A percentile compares a stretch with the other conserved stretches of the same genome.
These are phyloP conservation scores for Glyphotaelius pellucidus DNA, from an alignment of 2,888 invertebrate species.

Conservation along the genomic window DNA sequence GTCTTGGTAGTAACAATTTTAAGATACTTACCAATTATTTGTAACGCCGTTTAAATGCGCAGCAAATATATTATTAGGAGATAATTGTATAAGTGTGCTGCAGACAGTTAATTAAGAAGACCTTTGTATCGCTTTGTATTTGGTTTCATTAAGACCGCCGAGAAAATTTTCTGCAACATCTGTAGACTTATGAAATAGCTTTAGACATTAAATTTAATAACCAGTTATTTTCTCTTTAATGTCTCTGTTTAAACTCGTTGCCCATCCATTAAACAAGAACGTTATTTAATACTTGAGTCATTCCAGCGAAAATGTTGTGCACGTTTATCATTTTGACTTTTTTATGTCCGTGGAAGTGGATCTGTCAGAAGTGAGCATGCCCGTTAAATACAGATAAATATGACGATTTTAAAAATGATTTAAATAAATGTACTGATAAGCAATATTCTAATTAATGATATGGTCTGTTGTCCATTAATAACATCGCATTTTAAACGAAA, in stretches of 20 bases:
- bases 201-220: neutral
- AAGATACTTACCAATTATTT: neutral
- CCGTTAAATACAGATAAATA: neutral
- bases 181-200: constrained; percentile 1
- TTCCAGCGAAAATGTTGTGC: neutral
- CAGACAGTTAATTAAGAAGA: neutral
- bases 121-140: neutral
- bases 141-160: neutral
- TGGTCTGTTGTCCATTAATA: too few relatives aligned
- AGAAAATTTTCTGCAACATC: neutral
- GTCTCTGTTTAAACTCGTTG: constrained; percentile 2
- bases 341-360: neutral
- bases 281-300: neutral
- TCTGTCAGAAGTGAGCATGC: neutral
- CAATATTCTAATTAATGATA: too few relatives aligned
- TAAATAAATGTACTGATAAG: neutral
- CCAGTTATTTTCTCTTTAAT: neutral
- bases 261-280: neutral
- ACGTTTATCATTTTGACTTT: neutral
- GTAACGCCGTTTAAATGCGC: neutral
- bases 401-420: neutral
- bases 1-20: neutral
- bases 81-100: neutral
- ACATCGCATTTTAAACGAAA: too few relatives aligned
- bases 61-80: neutral